Evolutionary conservation across 2,888 invertebrate species (phyloP).

Genomic region (Macropis europaea): DNA sequence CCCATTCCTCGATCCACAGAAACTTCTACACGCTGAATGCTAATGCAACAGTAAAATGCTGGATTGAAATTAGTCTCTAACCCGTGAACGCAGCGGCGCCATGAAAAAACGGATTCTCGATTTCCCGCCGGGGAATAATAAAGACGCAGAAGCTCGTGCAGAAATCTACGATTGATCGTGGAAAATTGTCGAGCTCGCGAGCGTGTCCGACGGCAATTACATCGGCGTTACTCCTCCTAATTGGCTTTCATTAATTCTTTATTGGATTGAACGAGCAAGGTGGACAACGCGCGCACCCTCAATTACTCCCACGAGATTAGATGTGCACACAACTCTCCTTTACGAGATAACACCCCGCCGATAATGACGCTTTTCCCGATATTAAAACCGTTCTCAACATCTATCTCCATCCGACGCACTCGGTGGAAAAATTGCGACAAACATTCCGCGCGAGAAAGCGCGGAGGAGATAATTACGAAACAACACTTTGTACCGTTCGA

Average conservation of each 20-base stretch:
- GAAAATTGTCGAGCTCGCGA: constrained; percentile 37
- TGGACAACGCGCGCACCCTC: constrained; percentile 34
- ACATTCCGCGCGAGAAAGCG: neutral
- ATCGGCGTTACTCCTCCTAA: constrained; percentile 63
- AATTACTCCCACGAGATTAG: constrained; percentile 62
- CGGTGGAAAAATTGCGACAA: no score
- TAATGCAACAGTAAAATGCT: no score
- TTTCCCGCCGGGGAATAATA: no score
- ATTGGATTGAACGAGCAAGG: constrained; percentile 48
- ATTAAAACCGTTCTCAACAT: neutral
- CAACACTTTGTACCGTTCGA: neutral
- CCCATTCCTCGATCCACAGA: no score
- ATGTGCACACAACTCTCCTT: constrained; percentile 3
- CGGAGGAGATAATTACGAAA: neutral
- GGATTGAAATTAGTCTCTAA: no score
- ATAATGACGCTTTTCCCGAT: neutral
- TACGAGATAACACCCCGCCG: constrained; percentile 50
- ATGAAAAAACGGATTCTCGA: no score
- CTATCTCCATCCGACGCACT: no score
- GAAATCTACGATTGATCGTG: constrained; percentile 43
- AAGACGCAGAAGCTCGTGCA: neutral
- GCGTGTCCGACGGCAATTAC: constrained; percentile 65
- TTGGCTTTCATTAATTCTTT: constrained; percentile 67
- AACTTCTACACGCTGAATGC: no score
- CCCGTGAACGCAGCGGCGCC: no score